Evolutionary conservation across 1,140 invertebrate species (phyloP).

Genomic region (Pollicipes pollicipes): DNA sequence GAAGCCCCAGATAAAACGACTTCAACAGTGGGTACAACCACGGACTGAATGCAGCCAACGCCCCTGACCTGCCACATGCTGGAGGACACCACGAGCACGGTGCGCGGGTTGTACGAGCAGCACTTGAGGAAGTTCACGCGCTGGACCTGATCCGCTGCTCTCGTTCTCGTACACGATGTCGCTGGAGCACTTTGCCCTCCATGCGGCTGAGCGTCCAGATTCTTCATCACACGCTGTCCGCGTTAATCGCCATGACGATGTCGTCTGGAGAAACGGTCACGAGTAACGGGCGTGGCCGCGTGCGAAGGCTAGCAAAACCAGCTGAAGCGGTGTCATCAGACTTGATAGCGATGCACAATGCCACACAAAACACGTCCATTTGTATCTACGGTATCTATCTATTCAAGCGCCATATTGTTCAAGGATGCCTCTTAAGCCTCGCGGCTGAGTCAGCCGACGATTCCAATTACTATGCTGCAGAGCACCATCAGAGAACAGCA

Average conservation of each 20-base stretch:
- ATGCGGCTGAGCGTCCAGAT: slow-evolving; percentile 85
- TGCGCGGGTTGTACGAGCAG: slow-evolving; percentile 86
- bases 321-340: no score
- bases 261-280: slow-evolving; percentile 49
- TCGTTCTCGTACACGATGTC: slow-evolving; percentile 76
- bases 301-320: neutral
- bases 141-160: slow-evolving; percentile 83
- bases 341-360: no score
- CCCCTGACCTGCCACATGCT: slow-evolving; percentile 77
- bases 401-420: no score
- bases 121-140: slow-evolving; percentile 80
- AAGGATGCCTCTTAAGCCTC: no score
- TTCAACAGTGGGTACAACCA: no score
- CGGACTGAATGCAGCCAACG: slow-evolving; percentile 10
- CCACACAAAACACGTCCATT: neutral
- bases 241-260: slow-evolving; percentile 86
- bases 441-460: no score
- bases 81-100: slow-evolving; percentile 85
- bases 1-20: no score
- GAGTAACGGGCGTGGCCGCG: neutral
- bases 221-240: slow-evolving; percentile 92
- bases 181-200: slow-evolving; percentile 35
- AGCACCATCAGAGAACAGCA: no score
- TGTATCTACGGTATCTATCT: no score
- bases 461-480: no score